Evolutionary conservation across 2,797 vertebrate genomes (phyloP), one percentile per base, ranked within the genome.

Genomic region (Enteromius viviparus): DNA sequence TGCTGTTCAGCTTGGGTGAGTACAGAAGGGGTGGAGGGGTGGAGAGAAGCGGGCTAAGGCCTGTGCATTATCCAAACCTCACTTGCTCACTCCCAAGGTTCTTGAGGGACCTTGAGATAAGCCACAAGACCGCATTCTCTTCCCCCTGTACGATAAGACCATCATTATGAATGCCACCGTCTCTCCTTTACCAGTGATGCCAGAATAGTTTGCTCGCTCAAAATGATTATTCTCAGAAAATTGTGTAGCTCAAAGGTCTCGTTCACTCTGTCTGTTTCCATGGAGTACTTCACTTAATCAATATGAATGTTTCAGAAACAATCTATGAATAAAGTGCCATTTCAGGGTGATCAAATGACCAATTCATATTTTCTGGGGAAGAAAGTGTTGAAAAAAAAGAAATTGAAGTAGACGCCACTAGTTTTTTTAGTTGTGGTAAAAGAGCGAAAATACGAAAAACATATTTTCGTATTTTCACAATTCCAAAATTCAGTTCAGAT

Each of bases 1-100:
- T 99, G 91, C 96, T 99, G 76, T 99, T 99, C 92, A 99, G 98
- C 92, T 94, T 97, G 91, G 98, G 98, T 99, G 93, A 95, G 97
- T 94, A 84, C 17, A 17, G 71, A 66, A 76, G 26, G 55, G 32
- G 82, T 47, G 62, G 32, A 85, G 51, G 83, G 85, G 78, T 86
- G 23, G 23, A 47, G 29, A 55, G 75, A 29, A 34, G 75, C 45
- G 51, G 47, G 84, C 55, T 60, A 78, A 29, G 64, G 82, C 76
- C 76, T 58, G 34, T 66, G 45, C 58, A 47, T 76, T 51, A n/a
- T 74, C 69, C 49, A 81, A 65, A 86, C 80, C 76, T 78, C 70
- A 71, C 76, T 77, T 14, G 69, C 84, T 60, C 8, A 19, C 55
- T 80, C 74, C 80, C 85, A 87, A 88, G 87, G 85, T 89, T 87